Conservation (phyloP, 2,797 vertebrate species). For the Australoheros facetus region DNA sequence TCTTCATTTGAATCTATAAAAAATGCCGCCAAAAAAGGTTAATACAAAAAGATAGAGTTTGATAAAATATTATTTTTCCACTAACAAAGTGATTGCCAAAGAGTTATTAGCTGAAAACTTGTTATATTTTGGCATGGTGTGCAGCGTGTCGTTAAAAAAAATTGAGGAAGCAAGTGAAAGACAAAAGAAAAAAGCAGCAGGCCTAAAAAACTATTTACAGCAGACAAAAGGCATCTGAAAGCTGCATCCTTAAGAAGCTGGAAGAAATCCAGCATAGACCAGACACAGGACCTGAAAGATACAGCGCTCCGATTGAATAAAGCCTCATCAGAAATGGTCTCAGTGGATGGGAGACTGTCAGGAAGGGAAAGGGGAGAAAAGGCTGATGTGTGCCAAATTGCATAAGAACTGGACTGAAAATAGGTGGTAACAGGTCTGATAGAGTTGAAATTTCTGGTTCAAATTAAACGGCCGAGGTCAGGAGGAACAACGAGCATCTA, state of each 20-base stretch:
- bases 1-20: fast-evolving
- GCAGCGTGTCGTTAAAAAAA: background rate
- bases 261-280: background rate
- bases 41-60: fast-evolving
- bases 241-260: background rate
- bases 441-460: background rate
- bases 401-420: background rate
- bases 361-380: background rate
- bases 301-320: background rate
- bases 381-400: too few species aligned
- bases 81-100: background rate
- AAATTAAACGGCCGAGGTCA: background rate
- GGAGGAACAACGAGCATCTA: background rate
- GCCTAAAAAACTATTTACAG: fast-evolving
- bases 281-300: background rate
- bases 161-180: background rate
- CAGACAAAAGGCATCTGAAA: background rate
- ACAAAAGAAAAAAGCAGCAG: background rate
- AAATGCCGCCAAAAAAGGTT: background rate
- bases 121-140: background rate
- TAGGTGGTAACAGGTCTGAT: fast-evolving
- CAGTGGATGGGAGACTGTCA: fast-evolving
- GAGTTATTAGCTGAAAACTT: background rate
- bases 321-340: background rate
- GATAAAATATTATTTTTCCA: background rate